Conservation (phyloP, 2,888 invertebrate species). For the Calameuta filiformis region DNA sequence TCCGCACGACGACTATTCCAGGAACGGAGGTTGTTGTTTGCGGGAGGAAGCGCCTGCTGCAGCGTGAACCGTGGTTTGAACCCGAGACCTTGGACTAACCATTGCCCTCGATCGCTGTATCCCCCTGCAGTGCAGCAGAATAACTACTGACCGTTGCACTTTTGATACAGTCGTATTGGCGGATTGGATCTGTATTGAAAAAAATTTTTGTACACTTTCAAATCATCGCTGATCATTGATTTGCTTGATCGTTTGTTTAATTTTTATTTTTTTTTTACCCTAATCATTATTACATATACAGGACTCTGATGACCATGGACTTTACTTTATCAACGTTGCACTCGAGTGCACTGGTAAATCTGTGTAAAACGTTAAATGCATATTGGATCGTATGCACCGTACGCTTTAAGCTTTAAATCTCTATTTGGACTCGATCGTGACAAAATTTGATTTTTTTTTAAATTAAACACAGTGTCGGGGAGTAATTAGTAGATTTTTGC, state of each 20-base stretch:
- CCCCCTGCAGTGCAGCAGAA: constrained; percentile 23
- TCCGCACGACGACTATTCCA: constrained; percentile 51
- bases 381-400: background rate
- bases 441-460: background rate
- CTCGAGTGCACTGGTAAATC: background rate
- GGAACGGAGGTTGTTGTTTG: constrained; percentile 27
- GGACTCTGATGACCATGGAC: background rate
- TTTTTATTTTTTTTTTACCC: background rate
- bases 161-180: background rate
- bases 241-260: background rate
- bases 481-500: no score
- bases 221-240: background rate
- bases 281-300: background rate
- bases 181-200: background rate
- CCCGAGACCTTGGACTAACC: constrained; percentile 65
- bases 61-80: constrained; percentile 56
- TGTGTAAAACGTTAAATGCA: constrained; percentile 3
- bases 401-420: background rate
- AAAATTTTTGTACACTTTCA: background rate
- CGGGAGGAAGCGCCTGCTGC: constrained; percentile 38
- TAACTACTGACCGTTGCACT: background rate
- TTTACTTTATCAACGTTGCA: background rate
- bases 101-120: constrained; percentile 65
- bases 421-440: no score
- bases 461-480: background rate